Evolutionary conservation across 2,797 vertebrate species (phyloP), one percentile per base, ranked within the genome.

Genomic region (Danio choprae): DNA sequence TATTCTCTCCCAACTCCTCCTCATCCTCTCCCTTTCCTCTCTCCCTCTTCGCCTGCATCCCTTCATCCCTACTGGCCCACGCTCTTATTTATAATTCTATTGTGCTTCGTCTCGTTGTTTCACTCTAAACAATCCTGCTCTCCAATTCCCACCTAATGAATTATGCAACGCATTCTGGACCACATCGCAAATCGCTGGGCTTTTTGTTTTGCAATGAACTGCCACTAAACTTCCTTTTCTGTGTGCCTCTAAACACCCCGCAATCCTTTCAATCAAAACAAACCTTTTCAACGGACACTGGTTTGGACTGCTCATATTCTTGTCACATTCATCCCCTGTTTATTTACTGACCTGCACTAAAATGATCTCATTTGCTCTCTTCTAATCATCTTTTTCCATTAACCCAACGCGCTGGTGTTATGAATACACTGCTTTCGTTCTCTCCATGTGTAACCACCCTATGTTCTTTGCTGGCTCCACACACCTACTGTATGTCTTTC

Each of bases 131-230:
- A 87, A 83, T 85, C 70, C 78, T 60, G 46, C 77, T 78, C 78
- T 79, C 84, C 80, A 79, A 87, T 84, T 87, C 86, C 84, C 86
- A 65, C 51, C 75, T 85, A 79, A 87, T 87, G 86, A 83, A 87
- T 87, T 83, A 85, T 87, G 82, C 72, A 87, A 60, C n/a, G 46
- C 68, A 36, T 84, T 74, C 22, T 83, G 82, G 86, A 81, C 82
- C 82, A 84, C 72, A 77, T 44, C 72, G 68, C 79, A 84, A 84
- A 85, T 81, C 56, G 76, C 63, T 56, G 79, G 79, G 77, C 79
- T 84, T 74, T 84, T 84, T 85, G 59, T 85, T 84, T 82, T 85
- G 77, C 50, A 58, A 72, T 58, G 43, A 83, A 83, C 82, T 85
- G 76, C 76, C 79, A 86, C 84, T 86, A 81, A 84, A 83, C 76